These are phyloP conservation scores for Condylura cristata DNA, from an alignment of 2,113 vertebrate species.

Conservation along the genomic window DNA sequence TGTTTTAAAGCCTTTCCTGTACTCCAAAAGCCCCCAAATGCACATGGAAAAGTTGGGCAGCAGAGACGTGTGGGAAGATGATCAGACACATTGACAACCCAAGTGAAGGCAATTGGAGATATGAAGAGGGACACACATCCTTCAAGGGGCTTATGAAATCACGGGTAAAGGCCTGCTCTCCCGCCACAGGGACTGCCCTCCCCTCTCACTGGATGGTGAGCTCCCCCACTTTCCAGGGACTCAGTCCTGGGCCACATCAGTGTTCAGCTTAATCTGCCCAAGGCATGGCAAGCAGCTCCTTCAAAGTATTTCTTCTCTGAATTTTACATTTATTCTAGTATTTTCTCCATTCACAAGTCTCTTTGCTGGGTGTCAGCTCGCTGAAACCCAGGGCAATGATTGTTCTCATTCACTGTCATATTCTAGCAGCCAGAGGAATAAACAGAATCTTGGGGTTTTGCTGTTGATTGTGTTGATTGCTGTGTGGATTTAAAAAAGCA, in stretches of 20 bases:
- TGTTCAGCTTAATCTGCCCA: rapidly evolving
- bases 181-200: rapidly evolving
- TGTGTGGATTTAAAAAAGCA: neutral
- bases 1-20: neutral
- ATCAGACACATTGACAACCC: rapidly evolving
- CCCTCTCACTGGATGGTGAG: rapidly evolving
- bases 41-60: rapidly evolving
- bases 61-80: rapidly evolving
- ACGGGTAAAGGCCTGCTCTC: rapidly evolving
- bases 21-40: neutral
- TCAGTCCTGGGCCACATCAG: neutral
- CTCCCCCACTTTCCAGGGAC: neutral
- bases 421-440: too few species aligned
- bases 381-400: neutral
- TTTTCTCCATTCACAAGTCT: neutral
- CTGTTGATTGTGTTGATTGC: too few species aligned
- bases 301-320: rapidly evolving
- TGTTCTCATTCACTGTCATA: neutral
- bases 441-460: neutral
- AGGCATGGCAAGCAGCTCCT: rapidly evolving
- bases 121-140: rapidly evolving
- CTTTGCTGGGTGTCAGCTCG: rapidly evolving
- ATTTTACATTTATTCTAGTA: rapidly evolving
- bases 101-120: rapidly evolving
- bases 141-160: neutral